A percentile compares a stretch with the other conserved stretches of the same genome.
Evolutionary conservation across 2,888 invertebrate species (phyloP).

Genomic region (Vesta saturnalis): DNA sequence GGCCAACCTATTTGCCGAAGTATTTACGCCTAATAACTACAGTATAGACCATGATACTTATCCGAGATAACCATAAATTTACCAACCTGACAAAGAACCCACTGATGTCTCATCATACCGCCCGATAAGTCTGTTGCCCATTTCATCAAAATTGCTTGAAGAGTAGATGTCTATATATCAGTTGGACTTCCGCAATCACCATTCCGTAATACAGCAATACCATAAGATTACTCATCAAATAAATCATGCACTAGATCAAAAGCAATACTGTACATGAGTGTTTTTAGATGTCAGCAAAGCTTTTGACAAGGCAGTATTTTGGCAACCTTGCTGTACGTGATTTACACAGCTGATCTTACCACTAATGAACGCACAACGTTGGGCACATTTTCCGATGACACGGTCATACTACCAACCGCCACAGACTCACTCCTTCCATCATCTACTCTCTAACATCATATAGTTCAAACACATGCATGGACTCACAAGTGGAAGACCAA

Average conservation of each 20-base stretch:
- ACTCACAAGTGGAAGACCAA: no score
- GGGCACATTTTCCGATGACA: neutral
- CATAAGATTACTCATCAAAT: neutral
- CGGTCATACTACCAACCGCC: no score
- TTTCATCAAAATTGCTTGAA: neutral
- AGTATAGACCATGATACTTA: neutral
- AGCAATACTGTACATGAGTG: neutral
- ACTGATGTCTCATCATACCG: no score
- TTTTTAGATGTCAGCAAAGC: no score
- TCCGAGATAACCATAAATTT: constrained; percentile 7
- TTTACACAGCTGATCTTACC: neutral
- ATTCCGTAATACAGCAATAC: no score
- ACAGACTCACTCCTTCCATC: no score
- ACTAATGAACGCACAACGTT: no score
- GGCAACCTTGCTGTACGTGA: neutral
- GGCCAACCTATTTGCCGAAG: neutral
- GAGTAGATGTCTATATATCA: neutral
- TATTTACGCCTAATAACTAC: neutral
- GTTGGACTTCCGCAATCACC: neutral
- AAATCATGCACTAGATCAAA: neutral
- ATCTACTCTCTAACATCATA: no score
- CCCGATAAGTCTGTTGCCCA: no score
- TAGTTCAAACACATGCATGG: no score
- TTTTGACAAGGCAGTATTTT: no score
- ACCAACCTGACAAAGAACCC: constrained; percentile 10